Base-by-base conservation (phyloP, 1,140 invertebrate genomes). In the Ganaspis sp. region DNA sequence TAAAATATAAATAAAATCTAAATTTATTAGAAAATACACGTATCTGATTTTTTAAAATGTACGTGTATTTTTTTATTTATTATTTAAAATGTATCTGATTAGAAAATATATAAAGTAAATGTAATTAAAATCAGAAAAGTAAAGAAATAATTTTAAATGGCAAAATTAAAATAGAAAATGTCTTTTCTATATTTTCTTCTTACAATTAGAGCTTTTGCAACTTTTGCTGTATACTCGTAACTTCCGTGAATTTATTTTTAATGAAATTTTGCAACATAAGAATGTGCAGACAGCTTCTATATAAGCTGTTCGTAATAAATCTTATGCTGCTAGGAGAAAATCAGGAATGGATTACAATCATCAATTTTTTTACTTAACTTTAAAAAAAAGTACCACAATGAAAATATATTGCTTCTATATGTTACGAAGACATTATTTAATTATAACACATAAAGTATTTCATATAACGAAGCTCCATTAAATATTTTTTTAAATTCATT, bases 251-350 rank as follows among this genome's bases (percentile, higher is more conserved):
- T 64, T 64, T 26, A 64, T 64, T 9, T 64, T 64, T 64, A 26
- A 64, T 64, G 58, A 9, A 64, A 64, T 29, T 64, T 64, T 29
- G 23, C 26, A 26, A 34, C 23, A 64, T 34, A 64, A 26, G 12
- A 15, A 29, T 29, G 23, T 11, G 11, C 4, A 64, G 58, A 26
- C 23, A 64, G 23, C 12, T 64, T 64, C 58, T 64, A 29, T n/a
- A 64, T 64, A 64, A 64, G 58, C 26, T 29, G 2, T 21, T 64
- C 2, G 58, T 64, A 29, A n/a, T 64, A 64, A 64, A 64, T 64
- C 58, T 26, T 64, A 9, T 64, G 12, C 23, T 29, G 26, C 23
- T 64, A 15, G 23, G 23, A 64, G 26, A 64, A 64, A 64, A 34
- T 64, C 58, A 64, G 23, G 26, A 15, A 21, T 12, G 23, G 12